Evolutionary conservation across 1,140 invertebrate genomes (phyloP), one percentile per base, ranked within the genome.

Genomic region (Ceratitis capitata): DNA sequence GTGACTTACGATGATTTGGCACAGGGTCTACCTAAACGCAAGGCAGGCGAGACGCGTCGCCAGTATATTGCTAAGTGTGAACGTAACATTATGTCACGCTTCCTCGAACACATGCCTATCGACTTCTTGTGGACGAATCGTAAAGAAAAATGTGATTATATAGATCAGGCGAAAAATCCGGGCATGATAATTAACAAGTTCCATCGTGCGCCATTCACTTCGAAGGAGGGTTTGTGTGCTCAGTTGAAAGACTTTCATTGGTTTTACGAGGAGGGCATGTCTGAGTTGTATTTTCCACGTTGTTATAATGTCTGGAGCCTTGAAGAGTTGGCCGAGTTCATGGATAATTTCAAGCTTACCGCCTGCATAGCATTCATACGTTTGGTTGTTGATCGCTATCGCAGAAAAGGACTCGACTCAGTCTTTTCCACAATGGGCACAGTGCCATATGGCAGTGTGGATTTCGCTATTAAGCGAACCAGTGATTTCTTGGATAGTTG

Each of bases 81-180:
- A 88, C 92, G 93, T 86, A 94, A 94, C 87, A 94, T 95, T 58
- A 93, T 95, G 88, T 94, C 93, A 3, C 93, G 95, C 86, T 94
- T 95, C 89, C 92, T 95, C 87, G 94, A 95, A 89, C 93, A 96
- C 88, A 94, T 95, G 87, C 94, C 95, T 0, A 95, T 97, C 3
- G 96, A 97, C 88, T 97, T 98, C 87, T 94, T 98, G 58, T 98
- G 97, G 97, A 97, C 96, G 32, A 95, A 96, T 42, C 95, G 96
- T 83, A 94, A 96, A 85, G 97, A 98, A 88, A 95, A 95, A 92
- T 95, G 96, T 85, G 91, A 92, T 69, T 92, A 90, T 53, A 89
- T 91, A 7, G 91, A 92, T 86, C 90, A 91, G 85, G 89, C 90
- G 29, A 92, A 91, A 53, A 92, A 92, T 88, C 90, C 90, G 7